Percentiles rank a stretch among this genome's conserved stretches.
phyloP scores from a whole-genome alignment of 2,113 vertebrate species.

The Gobio gobio region DNA sequence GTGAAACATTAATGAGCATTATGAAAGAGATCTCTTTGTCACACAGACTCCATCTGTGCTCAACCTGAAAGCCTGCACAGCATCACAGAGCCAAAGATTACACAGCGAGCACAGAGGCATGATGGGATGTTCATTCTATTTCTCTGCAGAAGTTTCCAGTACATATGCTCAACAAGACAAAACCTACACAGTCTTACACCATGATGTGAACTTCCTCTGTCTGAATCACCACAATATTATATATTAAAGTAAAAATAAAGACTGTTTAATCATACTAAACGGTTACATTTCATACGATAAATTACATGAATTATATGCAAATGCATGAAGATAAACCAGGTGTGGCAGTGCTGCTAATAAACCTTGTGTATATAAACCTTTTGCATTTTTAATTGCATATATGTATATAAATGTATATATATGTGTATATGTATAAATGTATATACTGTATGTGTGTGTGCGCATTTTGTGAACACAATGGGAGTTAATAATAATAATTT shows the following conservation, averaged over 20 bases:
- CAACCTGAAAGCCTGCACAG: not conserved
- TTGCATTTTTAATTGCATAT: not conserved
- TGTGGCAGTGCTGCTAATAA: not conserved
- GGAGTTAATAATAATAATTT: too few species aligned
- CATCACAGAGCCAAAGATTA: not conserved
- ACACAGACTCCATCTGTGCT: not conserved
- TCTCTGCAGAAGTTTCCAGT: not conserved
- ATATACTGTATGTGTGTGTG: too few species aligned
- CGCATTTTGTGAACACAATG: too few species aligned
- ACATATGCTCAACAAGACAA: not conserved
- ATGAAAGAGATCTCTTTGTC: slow-evolving; percentile 24
- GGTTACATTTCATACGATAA: not conserved
- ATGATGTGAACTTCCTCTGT: not conserved
- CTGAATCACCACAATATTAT: not conserved
- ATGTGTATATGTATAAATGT: too few species aligned
- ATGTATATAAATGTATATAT: too few species aligned
- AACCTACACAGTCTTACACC: not conserved
- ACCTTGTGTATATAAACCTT: not conserved
- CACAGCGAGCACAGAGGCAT: not conserved
- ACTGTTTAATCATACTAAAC: not conserved
- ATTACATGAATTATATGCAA: not conserved
- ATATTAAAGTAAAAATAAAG: not conserved
- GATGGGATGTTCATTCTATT: not conserved
- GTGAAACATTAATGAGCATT: not conserved
- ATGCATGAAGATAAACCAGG: not conserved